Percentiles rank a stretch among this genome's conserved stretches.
Evolutionary conservation across 2,113 vertebrate species (phyloP).

Genomic region (Tychaedon coryphoeus): DNA sequence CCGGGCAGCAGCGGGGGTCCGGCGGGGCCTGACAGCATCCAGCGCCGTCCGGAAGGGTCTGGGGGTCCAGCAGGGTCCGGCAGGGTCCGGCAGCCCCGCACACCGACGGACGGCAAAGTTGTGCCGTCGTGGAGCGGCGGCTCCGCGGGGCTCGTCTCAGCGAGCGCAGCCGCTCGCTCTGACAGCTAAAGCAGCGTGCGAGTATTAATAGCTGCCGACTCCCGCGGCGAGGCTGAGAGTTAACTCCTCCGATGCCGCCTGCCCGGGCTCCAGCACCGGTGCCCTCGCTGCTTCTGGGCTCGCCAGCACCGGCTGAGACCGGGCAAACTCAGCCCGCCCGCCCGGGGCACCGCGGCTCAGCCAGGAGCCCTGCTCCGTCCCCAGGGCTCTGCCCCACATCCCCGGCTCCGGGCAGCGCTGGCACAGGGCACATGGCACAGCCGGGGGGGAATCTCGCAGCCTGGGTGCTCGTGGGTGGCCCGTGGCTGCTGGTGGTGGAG

Average conservation of each 20-base stretch:
- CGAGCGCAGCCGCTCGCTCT: constrained; percentile 51
- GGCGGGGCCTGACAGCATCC: neutral
- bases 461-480: neutral
- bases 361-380: accelerated
- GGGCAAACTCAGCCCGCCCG: neutral
- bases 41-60: neutral
- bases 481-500: accelerated
- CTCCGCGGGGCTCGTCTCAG: neutral
- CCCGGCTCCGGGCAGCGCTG: neutral
- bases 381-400: neutral
- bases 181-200: constrained; percentile 65
- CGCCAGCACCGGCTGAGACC: neutral
- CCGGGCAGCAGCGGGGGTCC: neutral
- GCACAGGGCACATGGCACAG: accelerated
- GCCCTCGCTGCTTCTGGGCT: neutral
- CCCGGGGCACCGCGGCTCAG: accelerated
- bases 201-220: constrained; percentile 81
- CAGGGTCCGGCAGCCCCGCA: neutral
- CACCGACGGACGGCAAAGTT: constrained; percentile 49
- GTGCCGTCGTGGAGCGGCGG: neutral
- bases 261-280: neutral
- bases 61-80: neutral
- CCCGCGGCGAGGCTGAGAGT: constrained; percentile 64
- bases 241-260: constrained; percentile 72
- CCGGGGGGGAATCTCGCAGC: neutral